Evolutionary conservation across 2,888 invertebrate species (phyloP).

Genomic region (Syrista parreyssii): DNA sequence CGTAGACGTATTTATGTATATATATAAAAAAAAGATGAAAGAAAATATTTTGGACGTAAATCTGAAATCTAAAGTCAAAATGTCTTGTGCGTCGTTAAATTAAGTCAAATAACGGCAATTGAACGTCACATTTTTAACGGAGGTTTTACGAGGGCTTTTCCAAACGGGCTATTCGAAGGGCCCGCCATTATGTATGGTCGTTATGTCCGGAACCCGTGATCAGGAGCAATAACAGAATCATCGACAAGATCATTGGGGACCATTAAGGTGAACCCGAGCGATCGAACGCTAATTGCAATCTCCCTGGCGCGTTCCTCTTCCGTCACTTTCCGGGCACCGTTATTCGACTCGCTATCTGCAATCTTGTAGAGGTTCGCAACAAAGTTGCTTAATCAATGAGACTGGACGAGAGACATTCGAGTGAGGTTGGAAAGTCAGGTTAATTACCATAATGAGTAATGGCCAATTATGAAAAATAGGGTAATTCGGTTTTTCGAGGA

Average conservation of each 20-base stretch:
- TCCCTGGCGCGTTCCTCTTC: not conserved
- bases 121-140: not conserved
- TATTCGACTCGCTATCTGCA: not conserved
- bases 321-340: not conserved
- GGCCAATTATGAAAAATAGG: not conserved
- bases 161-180: not conserved
- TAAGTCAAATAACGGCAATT: not conserved
- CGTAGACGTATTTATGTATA: constrained; percentile 4
- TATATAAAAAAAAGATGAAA: not conserved
- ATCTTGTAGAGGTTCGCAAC: not conserved
- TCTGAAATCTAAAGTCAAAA: not conserved
- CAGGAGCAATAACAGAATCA: constrained; percentile 36
- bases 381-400: not conserved
- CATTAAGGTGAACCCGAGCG: not conserved
- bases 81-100: not conserved
- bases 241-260: constrained; percentile 11
- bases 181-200: not conserved
- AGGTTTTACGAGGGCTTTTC: not conserved
- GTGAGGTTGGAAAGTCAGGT: not conserved
- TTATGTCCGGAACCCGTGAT: constrained; percentile 28
- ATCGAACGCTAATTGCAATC: not conserved
- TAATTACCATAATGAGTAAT: not conserved
- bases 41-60: too few relatives aligned
- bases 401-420: not conserved
- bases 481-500: not conserved